Conservation (phyloP, 2,113 vertebrate species). For the Gopherus evgoodei region DNA sequence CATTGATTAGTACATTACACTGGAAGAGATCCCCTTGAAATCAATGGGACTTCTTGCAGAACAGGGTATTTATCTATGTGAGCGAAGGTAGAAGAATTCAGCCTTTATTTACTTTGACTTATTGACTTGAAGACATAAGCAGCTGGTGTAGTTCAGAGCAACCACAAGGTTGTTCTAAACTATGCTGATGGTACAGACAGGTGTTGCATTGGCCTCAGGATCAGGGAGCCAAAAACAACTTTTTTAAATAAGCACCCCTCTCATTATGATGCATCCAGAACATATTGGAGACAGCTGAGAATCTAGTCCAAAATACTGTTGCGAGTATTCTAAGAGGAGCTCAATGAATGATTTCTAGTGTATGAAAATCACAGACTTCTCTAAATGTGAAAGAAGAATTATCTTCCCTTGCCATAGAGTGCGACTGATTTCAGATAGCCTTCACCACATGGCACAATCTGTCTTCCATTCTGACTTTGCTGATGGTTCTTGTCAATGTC, state of each 20-base stretch:
- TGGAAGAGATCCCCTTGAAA: background rate
- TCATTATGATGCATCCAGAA: background rate
- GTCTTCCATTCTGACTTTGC: conserved; percentile 2
- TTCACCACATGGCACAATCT: background rate
- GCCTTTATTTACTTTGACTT: background rate
- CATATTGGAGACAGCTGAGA: background rate
- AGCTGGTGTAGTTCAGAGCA: background rate
- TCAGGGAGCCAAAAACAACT: background rate
- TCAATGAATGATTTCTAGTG: background rate
- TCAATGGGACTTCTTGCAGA: background rate
- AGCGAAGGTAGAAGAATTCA: background rate
- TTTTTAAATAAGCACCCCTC: background rate
- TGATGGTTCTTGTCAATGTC: conserved; percentile 24
- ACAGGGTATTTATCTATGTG: background rate
- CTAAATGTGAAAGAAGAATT: background rate
- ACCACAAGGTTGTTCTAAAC: background rate
- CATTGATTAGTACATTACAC: background rate
- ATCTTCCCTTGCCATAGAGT: background rate
- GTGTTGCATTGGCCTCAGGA: background rate
- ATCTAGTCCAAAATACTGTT: background rate
- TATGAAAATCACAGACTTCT: background rate
- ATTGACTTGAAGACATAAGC: background rate
- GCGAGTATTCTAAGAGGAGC: background rate
- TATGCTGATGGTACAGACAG: background rate
- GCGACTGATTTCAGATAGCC: background rate